Conservation (phyloP, 2,888 invertebrate species). For the Thymelicus lineola region DNA sequence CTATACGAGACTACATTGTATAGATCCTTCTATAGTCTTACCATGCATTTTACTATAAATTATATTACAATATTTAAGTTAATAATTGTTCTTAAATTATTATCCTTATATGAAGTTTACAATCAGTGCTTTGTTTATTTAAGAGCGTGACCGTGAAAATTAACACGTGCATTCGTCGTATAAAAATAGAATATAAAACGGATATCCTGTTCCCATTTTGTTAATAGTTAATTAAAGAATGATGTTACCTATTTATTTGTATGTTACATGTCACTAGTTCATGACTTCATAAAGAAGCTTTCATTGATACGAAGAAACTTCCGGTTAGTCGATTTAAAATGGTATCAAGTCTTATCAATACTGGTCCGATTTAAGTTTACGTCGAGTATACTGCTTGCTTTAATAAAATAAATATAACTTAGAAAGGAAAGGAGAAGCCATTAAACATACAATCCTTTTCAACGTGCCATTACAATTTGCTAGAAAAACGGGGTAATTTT, state of each 20-base stretch:
- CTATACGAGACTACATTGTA: conserved; percentile 35
- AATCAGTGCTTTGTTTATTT: conserved; percentile 13
- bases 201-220: conserved; percentile 16
- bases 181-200: conserved; percentile 17
- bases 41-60: conserved; percentile 44
- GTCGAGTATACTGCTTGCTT: too few relatives aligned
- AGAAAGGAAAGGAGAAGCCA: not conserved
- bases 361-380: not conserved
- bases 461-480: not conserved
- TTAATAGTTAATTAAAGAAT: not conserved
- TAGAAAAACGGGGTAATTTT: conserved; percentile 16
- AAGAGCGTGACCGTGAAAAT: conserved; percentile 13
- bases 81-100: too few relatives aligned
- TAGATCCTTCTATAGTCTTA: conserved; percentile 47
- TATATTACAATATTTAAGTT: not conserved
- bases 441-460: not conserved
- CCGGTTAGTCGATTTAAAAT: conserved; percentile 21
- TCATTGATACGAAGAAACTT: conserved; percentile 26
- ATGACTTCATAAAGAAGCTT: conserved; percentile 16
- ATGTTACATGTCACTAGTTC: conserved; percentile 7
- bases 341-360: conserved; percentile 9
- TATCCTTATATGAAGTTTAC: not conserved
- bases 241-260: conserved; percentile 3
- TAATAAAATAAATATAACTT: too few relatives aligned
- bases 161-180: conserved; percentile 12